phyloP scores from a whole-genome alignment of 2,888 invertebrate species.

The Synanthedon andrenaeformis region DNA sequence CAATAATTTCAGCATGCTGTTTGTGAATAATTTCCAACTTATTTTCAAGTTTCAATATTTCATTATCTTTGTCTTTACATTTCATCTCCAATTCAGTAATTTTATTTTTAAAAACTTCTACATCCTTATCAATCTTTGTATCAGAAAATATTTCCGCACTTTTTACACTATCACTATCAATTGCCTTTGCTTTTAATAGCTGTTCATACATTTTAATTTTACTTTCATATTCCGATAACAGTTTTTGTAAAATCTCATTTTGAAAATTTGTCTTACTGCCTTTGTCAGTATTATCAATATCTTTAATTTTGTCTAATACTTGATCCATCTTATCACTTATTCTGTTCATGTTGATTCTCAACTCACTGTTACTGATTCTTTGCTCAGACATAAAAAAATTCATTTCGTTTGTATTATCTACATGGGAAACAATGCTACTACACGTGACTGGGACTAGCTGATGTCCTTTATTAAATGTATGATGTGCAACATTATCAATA shows the following conservation, averaged over 20 bases:
- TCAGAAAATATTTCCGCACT: neutral
- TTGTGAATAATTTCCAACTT: conserved; percentile 21
- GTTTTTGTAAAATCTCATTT: conserved; percentile 38
- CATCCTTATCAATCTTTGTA: conserved; percentile 2
- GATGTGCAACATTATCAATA: conserved; percentile 14
- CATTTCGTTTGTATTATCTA: conserved; percentile 23
- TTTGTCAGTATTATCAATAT: conserved; percentile 17
- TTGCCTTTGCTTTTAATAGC: conserved; percentile 25
- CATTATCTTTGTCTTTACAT: conserved; percentile 21
- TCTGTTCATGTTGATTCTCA: conserved; percentile 50
- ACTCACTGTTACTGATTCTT: conserved; percentile 49
- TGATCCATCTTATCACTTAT: conserved; percentile 46
- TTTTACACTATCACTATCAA: conserved; percentile 13
- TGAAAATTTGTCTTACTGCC: conserved; percentile 19
- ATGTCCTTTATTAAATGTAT: conserved; percentile 19
- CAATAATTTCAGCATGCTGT: conserved; percentile 6
- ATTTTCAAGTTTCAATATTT: conserved; percentile 22
- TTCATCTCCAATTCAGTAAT: conserved; percentile 19
- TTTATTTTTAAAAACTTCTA: conserved; percentile 14
- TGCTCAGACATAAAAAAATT: conserved; percentile 45
- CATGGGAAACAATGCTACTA: conserved; percentile 15
- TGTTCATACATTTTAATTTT: conserved; percentile 52
- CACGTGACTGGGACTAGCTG: conserved; percentile 32
- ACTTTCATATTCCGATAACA: conserved; percentile 50
- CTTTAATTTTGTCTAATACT: conserved; percentile 33